These are phyloP conservation scores for Nebria ingens DNA, from an alignment of 1,140 invertebrate species.

Conservation along the genomic window DNA sequence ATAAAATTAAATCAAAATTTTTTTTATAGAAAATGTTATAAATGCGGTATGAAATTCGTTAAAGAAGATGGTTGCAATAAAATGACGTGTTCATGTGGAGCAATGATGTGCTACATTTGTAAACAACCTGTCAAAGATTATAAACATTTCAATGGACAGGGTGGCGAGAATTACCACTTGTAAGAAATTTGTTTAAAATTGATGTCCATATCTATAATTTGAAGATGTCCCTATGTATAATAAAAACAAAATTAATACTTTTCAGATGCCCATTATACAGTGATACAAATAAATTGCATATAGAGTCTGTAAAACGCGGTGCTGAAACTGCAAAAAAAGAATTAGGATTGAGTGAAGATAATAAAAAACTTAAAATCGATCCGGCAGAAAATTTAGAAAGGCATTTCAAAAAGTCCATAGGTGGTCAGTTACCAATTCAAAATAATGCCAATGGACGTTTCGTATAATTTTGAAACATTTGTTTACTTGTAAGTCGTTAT, in stretches of 20 bases:
- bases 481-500: no score
- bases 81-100: constrained; percentile 57
- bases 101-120: constrained; percentile 59
- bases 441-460: no score
- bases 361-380: constrained; percentile 23
- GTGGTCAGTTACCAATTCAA: no score
- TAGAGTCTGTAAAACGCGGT: constrained; percentile 17
- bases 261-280: constrained; percentile 25
- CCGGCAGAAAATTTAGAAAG: constrained; percentile 21
- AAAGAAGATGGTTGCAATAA: constrained; percentile 61
- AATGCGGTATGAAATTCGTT: constrained; percentile 46
- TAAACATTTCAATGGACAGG: constrained; percentile 45
- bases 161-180: constrained; percentile 24
- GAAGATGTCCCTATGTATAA: neutral
- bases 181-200: no score
- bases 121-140: constrained; percentile 46
- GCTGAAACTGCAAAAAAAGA: constrained; percentile 23
- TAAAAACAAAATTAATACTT: constrained; percentile 12
- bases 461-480: no score
- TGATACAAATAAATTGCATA: constrained; percentile 23
- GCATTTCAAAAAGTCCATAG: constrained; percentile 12
- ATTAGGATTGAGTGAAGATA: constrained; percentile 17
- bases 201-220: constrained; percentile 8
- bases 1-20: neutral
- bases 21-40: constrained; percentile 43